Conservation (phyloP, 2,797 vertebrate genomes). For the Sandelia bainsii region DNA sequence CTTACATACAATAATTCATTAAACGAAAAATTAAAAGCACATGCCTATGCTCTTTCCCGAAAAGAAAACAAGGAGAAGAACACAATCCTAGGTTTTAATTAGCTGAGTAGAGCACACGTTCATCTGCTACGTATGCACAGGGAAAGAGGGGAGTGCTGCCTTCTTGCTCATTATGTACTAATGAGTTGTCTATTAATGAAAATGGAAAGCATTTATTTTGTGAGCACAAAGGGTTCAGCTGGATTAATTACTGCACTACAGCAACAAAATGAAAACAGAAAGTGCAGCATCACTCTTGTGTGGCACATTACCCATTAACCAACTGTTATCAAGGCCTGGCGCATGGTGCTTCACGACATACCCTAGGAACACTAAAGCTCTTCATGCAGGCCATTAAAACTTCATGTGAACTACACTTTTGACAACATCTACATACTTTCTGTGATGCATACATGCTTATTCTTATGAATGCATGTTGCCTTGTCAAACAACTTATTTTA, state of each 20-base stretch:
- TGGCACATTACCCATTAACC: slow-evolving; percentile 82
- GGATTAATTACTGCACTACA: slow-evolving; percentile 88
- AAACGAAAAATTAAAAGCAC: slow-evolving; percentile 49
- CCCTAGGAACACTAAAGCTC: slow-evolving; percentile 28
- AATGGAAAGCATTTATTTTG: slow-evolving; percentile 89
- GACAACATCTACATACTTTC: slow-evolving; percentile 20
- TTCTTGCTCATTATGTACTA: slow-evolving; percentile 85
- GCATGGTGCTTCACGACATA: slow-evolving; percentile 53
- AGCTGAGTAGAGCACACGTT: slow-evolving; percentile 67
- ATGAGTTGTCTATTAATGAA: slow-evolving; percentile 90
- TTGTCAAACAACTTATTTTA: slow-evolving; percentile 1
- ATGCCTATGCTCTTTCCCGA: slow-evolving; percentile 29
- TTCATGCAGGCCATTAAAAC: slow-evolving; percentile 50
- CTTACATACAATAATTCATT: slow-evolving; percentile 54
- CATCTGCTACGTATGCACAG: slow-evolving; percentile 66
- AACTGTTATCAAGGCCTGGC: slow-evolving; percentile 80
- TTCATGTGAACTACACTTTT: slow-evolving; percentile 46
- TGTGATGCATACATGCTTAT: slow-evolving; percentile 20
- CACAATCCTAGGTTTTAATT: slow-evolving; percentile 77
- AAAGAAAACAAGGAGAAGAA: slow-evolving; percentile 54
- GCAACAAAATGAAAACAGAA: slow-evolving; percentile 84
- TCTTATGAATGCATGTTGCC: neutral
- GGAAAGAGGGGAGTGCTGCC: slow-evolving; percentile 73
- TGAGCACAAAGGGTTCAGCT: slow-evolving; percentile 84
- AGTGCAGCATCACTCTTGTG: slow-evolving; percentile 79